A percentile compares a stretch with the other conserved stretches of the same genome.
Evolutionary conservation across 2,888 invertebrate genomes (phyloP).

Genomic region (Mycalesis mineus): DNA sequence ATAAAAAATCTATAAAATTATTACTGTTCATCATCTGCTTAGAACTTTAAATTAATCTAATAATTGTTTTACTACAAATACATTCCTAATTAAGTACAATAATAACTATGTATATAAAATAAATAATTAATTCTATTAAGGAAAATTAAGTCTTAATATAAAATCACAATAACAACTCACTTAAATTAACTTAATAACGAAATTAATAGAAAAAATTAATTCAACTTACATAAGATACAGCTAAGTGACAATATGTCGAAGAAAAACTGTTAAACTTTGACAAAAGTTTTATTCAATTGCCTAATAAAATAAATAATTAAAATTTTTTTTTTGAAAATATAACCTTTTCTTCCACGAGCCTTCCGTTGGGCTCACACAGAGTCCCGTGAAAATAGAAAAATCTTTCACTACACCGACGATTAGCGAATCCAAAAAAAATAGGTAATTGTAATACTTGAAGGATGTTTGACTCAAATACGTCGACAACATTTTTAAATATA

Average conservation of each 20-base stretch:
- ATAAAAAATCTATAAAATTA: background rate
- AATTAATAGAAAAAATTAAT: too few species aligned
- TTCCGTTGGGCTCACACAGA: constrained; percentile 50
- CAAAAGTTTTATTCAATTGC: too few species aligned
- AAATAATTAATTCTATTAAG: background rate
- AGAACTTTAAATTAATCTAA: background rate
- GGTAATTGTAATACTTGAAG: too few species aligned
- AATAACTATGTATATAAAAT: background rate
- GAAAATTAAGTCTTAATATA: background rate
- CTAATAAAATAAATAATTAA: background rate
- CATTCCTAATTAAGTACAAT: constrained; percentile 4
- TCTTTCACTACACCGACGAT: too few species aligned
- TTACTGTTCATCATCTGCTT: background rate
- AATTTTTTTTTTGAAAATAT: background rate
- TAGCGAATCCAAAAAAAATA: background rate
- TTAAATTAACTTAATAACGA: too few species aligned
- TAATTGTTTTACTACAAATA: background rate
- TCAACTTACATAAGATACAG: too few species aligned
- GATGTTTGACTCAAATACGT: too few species aligned
- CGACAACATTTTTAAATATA: constrained; percentile 6
- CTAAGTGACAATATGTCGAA: too few species aligned
- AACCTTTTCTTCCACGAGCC: constrained; percentile 29
- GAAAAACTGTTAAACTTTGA: too few species aligned
- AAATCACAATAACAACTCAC: too few species aligned
- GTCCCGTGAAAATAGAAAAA: constrained; percentile 35